A percentile compares a stretch with the other conserved stretches of the same genome.
phyloP scores from a whole-genome alignment of 1,140 invertebrate species.

The Aradophagus sp. region DNA sequence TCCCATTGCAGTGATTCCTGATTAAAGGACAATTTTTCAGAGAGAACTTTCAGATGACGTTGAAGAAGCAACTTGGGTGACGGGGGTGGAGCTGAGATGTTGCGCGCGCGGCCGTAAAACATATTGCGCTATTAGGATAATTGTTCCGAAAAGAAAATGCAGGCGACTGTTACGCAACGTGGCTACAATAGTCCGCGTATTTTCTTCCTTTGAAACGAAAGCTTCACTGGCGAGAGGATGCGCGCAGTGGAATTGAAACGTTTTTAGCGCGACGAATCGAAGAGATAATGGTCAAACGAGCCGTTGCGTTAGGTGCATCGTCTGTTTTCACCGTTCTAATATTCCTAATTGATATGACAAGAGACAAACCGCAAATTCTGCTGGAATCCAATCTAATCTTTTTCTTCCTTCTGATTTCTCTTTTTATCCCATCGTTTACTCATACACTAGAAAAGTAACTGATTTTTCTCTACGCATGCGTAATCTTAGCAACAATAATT shows the following conservation, averaged over 20 bases:
- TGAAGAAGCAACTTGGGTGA: too few species aligned
- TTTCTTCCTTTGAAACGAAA: constrained; percentile 20
- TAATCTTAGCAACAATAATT: too few species aligned
- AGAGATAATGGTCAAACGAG: constrained; percentile 20
- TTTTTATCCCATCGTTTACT: too few species aligned
- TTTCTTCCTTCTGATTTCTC: background rate
- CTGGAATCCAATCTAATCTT: constrained; percentile 4
- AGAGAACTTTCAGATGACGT: constrained; percentile 14
- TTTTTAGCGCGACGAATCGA: constrained; percentile 35
- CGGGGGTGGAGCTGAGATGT: background rate
- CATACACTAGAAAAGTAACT: too few species aligned
- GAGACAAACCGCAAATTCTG: constrained; percentile 1
- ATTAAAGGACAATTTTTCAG: constrained; percentile 13
- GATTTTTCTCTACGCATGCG: too few species aligned
- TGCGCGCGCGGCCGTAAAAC: constrained; percentile 7
- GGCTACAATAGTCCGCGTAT: constrained; percentile 12
- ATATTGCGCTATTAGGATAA: constrained; percentile 39
- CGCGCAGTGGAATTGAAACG: constrained; percentile 35
- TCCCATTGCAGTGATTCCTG: constrained; percentile 5
- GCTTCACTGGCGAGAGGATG: background rate
- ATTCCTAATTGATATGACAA: constrained; percentile 32
- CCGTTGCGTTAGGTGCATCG: constrained; percentile 10
- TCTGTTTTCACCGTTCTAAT: constrained; percentile 17
- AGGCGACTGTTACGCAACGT: constrained; percentile 16
- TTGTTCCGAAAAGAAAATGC: constrained; percentile 34